Evolutionary conservation across 2,888 invertebrate species (phyloP).

Genomic region (Antheraea assamensis): DNA sequence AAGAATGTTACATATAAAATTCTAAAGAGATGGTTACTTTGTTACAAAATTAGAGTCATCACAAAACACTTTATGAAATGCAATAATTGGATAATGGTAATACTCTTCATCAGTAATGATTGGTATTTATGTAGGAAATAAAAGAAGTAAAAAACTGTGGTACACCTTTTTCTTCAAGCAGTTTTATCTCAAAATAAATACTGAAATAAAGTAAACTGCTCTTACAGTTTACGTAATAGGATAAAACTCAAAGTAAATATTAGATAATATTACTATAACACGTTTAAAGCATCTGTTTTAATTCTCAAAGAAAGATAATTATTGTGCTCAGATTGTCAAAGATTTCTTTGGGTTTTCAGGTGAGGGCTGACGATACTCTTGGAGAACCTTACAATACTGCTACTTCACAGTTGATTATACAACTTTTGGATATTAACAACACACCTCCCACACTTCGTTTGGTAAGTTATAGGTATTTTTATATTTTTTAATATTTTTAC

Average conservation of each 20-base stretch:
- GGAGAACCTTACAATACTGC: conserved; percentile 69
- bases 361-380: conserved; percentile 74
- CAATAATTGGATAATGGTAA: too few species aligned
- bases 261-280: background rate
- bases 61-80: too few species aligned
- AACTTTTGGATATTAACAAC: conserved; percentile 87
- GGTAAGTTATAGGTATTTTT: conserved; percentile 60
- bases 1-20: too few species aligned
- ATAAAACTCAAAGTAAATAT: background rate
- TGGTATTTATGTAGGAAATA: too few species aligned
- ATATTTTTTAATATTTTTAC: background rate
- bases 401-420: conserved; percentile 82
- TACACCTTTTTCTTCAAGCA: background rate
- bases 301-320: background rate
- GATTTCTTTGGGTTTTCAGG: conserved; percentile 37
- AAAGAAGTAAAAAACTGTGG: background rate
- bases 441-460: conserved; percentile 85
- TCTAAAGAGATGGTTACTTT: too few species aligned
- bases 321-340: background rate
- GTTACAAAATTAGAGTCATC: too few species aligned
- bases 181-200: background rate
- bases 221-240: too few species aligned
- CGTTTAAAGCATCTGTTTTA: background rate
- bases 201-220: background rate
- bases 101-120: too few species aligned